Evolutionary conservation across 2,888 invertebrate genomes (phyloP).

Genomic region (Metopia argyrocephala): DNA sequence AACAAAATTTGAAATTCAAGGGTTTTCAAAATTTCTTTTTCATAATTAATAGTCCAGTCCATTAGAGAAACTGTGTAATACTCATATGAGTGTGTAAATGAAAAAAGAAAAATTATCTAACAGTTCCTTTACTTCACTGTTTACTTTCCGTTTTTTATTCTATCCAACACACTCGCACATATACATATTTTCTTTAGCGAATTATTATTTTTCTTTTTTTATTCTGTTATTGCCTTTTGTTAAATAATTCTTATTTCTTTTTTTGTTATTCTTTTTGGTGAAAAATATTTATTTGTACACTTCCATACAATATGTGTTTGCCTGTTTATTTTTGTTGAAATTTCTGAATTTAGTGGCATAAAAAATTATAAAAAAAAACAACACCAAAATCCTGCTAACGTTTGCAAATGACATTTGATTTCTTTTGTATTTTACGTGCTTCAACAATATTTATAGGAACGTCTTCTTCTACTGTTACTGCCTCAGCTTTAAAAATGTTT

Average conservation of each 20-base stretch:
- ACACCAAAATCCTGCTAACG: slow-evolving; percentile 58
- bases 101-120: neutral
- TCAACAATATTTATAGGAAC: slow-evolving; percentile 3
- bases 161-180: slow-evolving; percentile 10
- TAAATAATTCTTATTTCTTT: slow-evolving; percentile 39
- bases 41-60: too few species aligned
- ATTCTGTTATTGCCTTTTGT: slow-evolving; percentile 28
- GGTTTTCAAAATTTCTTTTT: too few species aligned
- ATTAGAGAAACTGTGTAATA: too few species aligned
- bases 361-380: slow-evolving; percentile 1
- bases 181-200: slow-evolving; percentile 23
- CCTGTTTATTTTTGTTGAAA: slow-evolving; percentile 16
- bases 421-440: slow-evolving; percentile 63
- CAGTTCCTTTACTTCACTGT: neutral
- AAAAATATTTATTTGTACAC: slow-evolving; percentile 52
- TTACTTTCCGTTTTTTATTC: slow-evolving; percentile 15
- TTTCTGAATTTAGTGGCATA: slow-evolving; percentile 53
- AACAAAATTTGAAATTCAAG: too few species aligned
- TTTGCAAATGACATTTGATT: slow-evolving; percentile 72
- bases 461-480: slow-evolving; percentile 14
- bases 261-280: neutral
- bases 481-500: neutral
- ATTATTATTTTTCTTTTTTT: slow-evolving; percentile 38
- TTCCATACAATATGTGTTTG: neutral
- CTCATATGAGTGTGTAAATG: too few species aligned